phyloP scores from a whole-genome alignment of 2,888 invertebrate genomes.

The Euproctis similis region DNA sequence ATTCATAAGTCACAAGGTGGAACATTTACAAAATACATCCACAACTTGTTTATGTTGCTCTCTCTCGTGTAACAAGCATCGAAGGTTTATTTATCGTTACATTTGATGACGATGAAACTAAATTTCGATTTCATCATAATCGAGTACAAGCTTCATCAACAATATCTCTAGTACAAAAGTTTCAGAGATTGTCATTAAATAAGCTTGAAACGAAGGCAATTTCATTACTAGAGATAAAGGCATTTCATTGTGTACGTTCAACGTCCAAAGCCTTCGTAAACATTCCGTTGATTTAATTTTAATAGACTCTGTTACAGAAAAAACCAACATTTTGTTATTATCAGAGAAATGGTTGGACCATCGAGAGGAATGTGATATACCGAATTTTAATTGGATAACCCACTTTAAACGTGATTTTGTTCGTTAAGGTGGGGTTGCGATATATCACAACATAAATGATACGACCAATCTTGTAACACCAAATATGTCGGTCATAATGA shows the following conservation, averaged over 20 bases:
- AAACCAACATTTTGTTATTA: constrained; percentile 1
- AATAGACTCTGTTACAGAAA: constrained; percentile 5
- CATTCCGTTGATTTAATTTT: constrained; percentile 5
- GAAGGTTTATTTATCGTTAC: no score
- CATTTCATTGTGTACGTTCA: constrained; percentile 2
- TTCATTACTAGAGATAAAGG: constrained; percentile 6
- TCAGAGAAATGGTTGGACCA: constrained; percentile 2
- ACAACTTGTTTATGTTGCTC: constrained; percentile 14
- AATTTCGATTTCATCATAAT: constrained; percentile 7
- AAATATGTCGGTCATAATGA: no score
- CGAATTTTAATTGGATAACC: no score
- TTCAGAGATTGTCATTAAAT: constrained; percentile 9
- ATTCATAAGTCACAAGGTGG: constrained; percentile 9
- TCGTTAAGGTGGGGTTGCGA: no score
- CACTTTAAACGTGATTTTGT: no score
- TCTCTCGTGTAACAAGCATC: no score
- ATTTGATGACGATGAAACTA: neutral
- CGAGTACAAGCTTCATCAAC: constrained; percentile 6
- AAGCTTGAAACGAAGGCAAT: constrained; percentile 8
- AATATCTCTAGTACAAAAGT: constrained; percentile 6
- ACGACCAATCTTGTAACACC: no score
- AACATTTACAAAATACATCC: constrained; percentile 10
- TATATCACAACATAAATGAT: no score
- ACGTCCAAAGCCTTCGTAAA: constrained; percentile 2
- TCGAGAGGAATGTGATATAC: constrained; percentile 10